phyloP scores from a whole-genome alignment of 1,140 invertebrate genomes.

The Chlorops oryzae region DNA sequence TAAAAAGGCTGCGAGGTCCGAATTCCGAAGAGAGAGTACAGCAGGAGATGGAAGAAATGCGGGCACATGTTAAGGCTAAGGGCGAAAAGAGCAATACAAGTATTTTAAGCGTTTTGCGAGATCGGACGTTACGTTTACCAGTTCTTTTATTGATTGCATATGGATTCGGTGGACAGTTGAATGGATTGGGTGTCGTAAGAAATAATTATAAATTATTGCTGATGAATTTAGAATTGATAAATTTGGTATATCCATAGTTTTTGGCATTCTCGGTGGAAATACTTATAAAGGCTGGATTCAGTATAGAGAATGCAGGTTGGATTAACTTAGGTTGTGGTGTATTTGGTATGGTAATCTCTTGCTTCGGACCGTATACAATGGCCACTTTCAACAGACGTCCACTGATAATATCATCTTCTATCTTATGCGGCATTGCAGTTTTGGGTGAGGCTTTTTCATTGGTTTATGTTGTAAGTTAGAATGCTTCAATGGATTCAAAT shows the following conservation, averaged over 20 bases:
- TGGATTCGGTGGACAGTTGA: conserved; percentile 76
- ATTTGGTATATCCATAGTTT: conserved; percentile 52
- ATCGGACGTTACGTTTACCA: conserved; percentile 57
- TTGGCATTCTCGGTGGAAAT: conserved; percentile 70
- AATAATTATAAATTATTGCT: neutral
- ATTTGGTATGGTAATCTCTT: conserved; percentile 60
- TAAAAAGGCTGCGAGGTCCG: conserved; percentile 21
- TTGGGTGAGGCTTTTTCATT: conserved; percentile 53
- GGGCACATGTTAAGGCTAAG: conserved; percentile 20
- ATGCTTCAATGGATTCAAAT: too few species aligned
- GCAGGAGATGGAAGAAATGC: conserved; percentile 48
- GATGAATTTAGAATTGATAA: too few species aligned
- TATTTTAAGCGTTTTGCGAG: conserved; percentile 50
- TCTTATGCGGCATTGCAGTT: conserved; percentile 49
- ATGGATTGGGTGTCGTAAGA: conserved; percentile 79
- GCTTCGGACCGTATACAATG: conserved; percentile 54
- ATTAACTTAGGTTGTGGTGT: conserved; percentile 62
- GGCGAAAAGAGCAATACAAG: conserved; percentile 39
- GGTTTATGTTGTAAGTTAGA: conserved; percentile 54
- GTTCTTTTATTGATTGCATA: conserved; percentile 64
- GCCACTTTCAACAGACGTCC: conserved; percentile 52
- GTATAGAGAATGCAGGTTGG: conserved; percentile 51
- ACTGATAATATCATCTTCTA: conserved; percentile 53
- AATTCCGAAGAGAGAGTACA: conserved; percentile 36
- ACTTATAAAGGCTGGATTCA: conserved; percentile 57